Evolutionary conservation across 2,797 vertebrate species (phyloP).

Genomic region (Brachyrhaphis roseni): DNA sequence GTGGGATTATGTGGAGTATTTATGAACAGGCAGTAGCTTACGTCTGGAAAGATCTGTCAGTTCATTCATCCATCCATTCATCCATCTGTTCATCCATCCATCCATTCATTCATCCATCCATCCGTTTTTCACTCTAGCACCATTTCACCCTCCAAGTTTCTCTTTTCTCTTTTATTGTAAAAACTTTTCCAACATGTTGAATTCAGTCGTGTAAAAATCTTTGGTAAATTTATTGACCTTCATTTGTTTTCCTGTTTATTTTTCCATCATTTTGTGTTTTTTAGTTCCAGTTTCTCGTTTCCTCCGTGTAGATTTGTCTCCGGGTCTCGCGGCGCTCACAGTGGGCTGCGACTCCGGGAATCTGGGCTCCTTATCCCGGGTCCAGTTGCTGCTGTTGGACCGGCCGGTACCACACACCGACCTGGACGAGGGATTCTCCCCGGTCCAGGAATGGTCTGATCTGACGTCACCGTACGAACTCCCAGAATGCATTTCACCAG

Average conservation of each 20-base stretch:
- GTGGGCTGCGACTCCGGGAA: constrained; percentile 69
- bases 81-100: background rate
- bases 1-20: background rate
- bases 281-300: background rate
- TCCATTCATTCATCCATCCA: background rate
- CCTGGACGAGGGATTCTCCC: constrained; percentile 37
- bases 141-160: background rate
- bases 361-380: constrained; percentile 71
- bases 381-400: constrained; percentile 77
- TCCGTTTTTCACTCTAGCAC: background rate
- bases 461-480: constrained; percentile 14
- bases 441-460: constrained; percentile 31
- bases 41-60: background rate
- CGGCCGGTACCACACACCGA: constrained; percentile 35
- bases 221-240: no score
- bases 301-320: constrained; percentile 64
- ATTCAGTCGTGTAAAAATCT: no score
- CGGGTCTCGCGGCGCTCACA: constrained; percentile 72
- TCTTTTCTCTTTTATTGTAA: no score
- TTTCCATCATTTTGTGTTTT: no score
- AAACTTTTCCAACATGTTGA: no score
- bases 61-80: background rate
- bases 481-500: background rate
- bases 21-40: background rate
- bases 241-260: no score